Base-by-base conservation (phyloP, 2,888 invertebrate genomes). In the Sinelater perroti region DNA sequence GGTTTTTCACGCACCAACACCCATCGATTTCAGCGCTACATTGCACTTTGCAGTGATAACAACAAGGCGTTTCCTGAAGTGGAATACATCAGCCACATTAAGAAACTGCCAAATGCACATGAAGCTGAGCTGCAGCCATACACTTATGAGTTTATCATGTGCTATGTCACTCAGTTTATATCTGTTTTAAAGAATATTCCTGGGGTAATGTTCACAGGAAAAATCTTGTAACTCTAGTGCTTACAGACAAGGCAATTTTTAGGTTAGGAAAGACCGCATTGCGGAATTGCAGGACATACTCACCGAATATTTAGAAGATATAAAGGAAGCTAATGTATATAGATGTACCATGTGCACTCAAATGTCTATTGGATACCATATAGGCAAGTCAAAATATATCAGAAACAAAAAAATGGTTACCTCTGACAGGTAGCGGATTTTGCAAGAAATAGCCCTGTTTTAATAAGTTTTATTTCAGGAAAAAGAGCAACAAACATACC, bases 321-420 rank as follows among this genome's bases (percentile, higher is more conserved):
- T 66, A 7, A 31, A 55, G 10, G 63, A 63, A 7, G 53, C 53
- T 5, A 52, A 58, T 30, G 11, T 57, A 8, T 21, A 45, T 13
- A 28, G 53, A 2, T 36, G 31, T 5, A 63, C 66, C 2, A 62
- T 65, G 54, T 56, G 59, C 4, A 53, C 63, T 6, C 24, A 55
- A 26, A 54, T 56, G 6, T 46, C 49, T 5, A 58, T 66, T 1
- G 46, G 38, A 10, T 66, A 56, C 20, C 60, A 63, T 31, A 66
- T 66, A 13, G 66, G 66, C 0, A 47, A 47, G 28, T 53, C 26
- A 21, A 54, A 38, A n/a, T 66, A 66, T 46, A 56, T 60, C 36
- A 54, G 62, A 8, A 62, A 60, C 36, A 64, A 64, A 28, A 62
- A 60, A 26, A 62, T 64, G 60, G 51, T 60, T 10, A 31, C 40